A percentile compares a stretch with the other conserved stretches of the same genome.
These are phyloP conservation scores for Eupeodes luniger DNA, from an alignment of 2,888 invertebrate genomes.

Conservation along the genomic window DNA sequence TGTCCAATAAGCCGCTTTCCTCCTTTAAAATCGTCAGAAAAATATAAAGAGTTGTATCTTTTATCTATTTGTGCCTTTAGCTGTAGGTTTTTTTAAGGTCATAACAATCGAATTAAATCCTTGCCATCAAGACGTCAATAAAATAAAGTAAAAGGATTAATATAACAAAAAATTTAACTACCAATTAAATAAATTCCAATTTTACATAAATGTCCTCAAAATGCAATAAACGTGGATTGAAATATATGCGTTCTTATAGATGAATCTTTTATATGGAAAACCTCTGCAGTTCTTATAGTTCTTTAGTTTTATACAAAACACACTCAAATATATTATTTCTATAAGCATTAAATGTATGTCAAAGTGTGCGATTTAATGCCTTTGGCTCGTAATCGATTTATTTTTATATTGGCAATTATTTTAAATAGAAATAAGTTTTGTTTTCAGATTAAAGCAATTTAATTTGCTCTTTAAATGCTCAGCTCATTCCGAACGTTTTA, in stretches of 20 bases:
- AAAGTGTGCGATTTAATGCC: conserved; percentile 24
- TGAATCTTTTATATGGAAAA: conserved; percentile 13
- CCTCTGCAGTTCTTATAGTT: not conserved
- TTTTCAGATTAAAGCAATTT: conserved; percentile 17
- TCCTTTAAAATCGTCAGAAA: not conserved
- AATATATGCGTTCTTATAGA: conserved; percentile 3
- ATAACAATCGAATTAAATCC: not conserved
- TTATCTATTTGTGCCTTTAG: not conserved
- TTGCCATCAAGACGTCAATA: not conserved
- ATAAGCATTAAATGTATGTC: not conserved
- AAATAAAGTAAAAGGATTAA: conserved; percentile 23
- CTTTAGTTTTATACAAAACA: not conserved
- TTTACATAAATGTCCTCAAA: not conserved
- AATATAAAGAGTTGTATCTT: not conserved
- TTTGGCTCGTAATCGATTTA: conserved; percentile 8
- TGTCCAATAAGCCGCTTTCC: not conserved
- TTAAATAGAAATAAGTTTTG: not conserved
- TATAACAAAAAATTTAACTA: conserved; percentile 25
- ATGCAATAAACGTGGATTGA: conserved; percentile 27
- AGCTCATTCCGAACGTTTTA: not conserved
- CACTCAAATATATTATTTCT: not conserved
- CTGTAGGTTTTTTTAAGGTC: not conserved
- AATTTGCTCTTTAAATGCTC: not conserved
- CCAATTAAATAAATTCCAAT: conserved; percentile 46
- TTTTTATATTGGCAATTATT: conserved; percentile 16